Evolutionary conservation across 2,797 vertebrate genomes (phyloP).

Genomic region (Chromobotia macracanthus): DNA sequence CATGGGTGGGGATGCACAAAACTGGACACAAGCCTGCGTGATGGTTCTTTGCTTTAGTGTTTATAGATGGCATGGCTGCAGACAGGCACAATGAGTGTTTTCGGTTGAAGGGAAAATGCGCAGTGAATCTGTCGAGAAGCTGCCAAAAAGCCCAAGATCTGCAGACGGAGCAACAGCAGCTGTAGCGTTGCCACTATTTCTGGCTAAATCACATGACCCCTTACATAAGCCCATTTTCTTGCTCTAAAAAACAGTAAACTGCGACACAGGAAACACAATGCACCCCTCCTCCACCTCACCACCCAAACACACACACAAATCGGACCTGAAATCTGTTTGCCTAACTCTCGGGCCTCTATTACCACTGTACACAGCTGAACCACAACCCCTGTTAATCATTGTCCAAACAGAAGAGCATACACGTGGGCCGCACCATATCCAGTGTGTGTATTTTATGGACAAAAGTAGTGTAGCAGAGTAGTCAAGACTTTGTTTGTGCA

Average conservation of each 20-base stretch:
- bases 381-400: conserved; percentile 73
- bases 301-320: conserved; percentile 44
- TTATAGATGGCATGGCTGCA: neutral
- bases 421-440: neutral
- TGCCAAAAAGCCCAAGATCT: conserved; percentile 89
- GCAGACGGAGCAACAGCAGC: conserved; percentile 90
- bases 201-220: conserved; percentile 95
- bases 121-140: conserved; percentile 77
- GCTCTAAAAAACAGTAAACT: conserved; percentile 96
- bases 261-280: conserved; percentile 92
- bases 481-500: neutral
- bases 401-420: conserved; percentile 40
- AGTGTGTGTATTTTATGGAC: neutral
- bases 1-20: conserved; percentile 13
- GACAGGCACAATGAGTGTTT: conserved; percentile 23
- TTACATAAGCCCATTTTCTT: conserved; percentile 99
- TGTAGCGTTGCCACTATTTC: conserved; percentile 98
- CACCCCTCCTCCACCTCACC: conserved; percentile 38
- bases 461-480: neutral
- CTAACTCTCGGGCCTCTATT: conserved; percentile 66
- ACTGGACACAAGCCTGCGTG: neutral
- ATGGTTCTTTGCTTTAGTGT: neutral
- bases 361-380: conserved; percentile 58
- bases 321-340: conserved; percentile 65
- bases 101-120: conserved; percentile 27